Conservation (phyloP, 2,113 vertebrate species). For the Thinocorus orbignyianus region DNA sequence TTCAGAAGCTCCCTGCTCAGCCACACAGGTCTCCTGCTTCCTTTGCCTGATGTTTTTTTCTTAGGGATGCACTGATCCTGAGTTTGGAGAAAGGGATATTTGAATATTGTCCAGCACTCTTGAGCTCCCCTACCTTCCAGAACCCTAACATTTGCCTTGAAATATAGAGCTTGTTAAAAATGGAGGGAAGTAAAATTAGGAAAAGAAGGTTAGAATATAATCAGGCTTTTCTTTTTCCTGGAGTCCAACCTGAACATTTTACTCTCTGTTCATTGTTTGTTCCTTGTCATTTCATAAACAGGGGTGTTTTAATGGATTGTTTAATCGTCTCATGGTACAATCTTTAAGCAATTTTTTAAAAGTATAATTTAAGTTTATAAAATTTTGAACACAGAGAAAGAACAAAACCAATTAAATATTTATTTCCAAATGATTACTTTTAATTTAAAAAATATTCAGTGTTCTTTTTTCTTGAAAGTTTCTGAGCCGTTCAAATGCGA, state of each 20-base stretch:
- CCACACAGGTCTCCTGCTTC: too few species aligned
- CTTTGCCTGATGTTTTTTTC: too few species aligned
- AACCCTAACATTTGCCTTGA: neutral
- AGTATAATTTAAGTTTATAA: neutral
- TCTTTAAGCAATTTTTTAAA: neutral
- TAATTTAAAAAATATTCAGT: too few species aligned
- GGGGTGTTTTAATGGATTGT: neutral
- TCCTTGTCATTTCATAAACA: neutral
- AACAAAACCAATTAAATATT: neutral
- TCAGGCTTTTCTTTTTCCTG: neutral
- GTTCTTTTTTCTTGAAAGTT: neutral
- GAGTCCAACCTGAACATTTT: neutral
- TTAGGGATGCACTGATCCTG: too few species aligned
- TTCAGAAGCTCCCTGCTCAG: too few species aligned
- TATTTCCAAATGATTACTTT: neutral
- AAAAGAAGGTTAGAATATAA: neutral
- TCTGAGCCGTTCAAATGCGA: neutral
- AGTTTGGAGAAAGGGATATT: too few species aligned
- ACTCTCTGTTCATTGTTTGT: neutral
- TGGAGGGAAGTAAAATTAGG: neutral
- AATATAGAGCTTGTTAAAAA: neutral
- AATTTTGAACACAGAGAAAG: neutral
- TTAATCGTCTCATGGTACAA: neutral
- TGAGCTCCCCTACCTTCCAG: too few species aligned
- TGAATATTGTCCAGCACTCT: too few species aligned